Evolutionary conservation across 2,888 invertebrate genomes (phyloP).

Genomic region (Yponomeuta malinellus): DNA sequence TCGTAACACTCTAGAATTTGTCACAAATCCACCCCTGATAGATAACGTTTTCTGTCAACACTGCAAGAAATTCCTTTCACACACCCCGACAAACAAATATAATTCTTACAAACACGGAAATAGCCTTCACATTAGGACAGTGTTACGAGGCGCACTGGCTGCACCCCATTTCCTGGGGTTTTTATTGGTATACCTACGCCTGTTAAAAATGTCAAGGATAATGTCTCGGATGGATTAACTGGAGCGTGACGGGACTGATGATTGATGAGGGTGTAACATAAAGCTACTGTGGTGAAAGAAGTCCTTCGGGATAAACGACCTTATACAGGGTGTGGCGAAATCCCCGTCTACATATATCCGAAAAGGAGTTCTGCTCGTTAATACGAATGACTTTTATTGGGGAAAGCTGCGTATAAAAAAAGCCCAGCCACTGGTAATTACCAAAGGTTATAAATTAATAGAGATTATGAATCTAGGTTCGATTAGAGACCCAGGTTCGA

Average conservation of each 20-base stretch:
- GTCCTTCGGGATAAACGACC: neutral
- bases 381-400: too few relatives aligned
- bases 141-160: neutral
- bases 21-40: conserved; percentile 25
- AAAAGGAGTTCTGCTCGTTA: too few relatives aligned
- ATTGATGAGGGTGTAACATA: conserved; percentile 2
- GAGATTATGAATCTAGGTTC: too few relatives aligned
- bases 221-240: conserved; percentile 1
- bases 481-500: too few relatives aligned
- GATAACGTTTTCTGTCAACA: conserved; percentile 60
- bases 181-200: neutral
- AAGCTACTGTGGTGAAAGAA: conserved; percentile 3
- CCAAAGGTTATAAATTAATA: too few relatives aligned
- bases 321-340: neutral
- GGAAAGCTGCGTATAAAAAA: too few relatives aligned
- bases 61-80: conserved; percentile 33
- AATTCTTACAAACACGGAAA: neutral
- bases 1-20: neutral
- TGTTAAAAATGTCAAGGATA: conserved; percentile 9
- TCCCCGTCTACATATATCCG: neutral
- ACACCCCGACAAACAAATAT: neutral
- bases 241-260: neutral
- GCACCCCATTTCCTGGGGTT: conserved; percentile 9
- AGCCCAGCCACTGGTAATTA: too few relatives aligned
- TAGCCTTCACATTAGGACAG: neutral